Evolutionary conservation across 2,113 vertebrate genomes (phyloP).

Genomic region (Oophaga pumilio): DNA sequence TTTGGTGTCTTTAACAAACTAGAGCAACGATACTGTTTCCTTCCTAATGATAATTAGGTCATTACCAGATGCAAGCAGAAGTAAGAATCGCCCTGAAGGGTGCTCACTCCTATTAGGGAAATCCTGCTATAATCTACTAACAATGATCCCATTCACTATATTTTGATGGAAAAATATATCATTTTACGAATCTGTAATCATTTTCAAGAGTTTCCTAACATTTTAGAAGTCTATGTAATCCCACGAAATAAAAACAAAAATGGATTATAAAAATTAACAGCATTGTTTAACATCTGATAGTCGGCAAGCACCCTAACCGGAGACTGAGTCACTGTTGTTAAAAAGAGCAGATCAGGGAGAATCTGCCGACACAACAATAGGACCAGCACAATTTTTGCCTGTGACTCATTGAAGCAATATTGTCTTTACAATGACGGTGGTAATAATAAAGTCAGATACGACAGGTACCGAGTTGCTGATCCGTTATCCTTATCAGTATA

Average conservation of each 20-base stretch:
- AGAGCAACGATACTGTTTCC: not conserved
- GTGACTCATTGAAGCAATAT: constrained; percentile 40
- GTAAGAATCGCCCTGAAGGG: not conserved
- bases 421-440: constrained; percentile 15
- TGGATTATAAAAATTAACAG: not conserved
- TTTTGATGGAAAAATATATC: not conserved
- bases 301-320: not conserved
- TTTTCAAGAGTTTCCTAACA: not conserved
- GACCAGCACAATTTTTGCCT: not conserved
- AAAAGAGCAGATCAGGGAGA: not conserved
- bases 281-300: constrained; percentile 1
- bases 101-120: not conserved
- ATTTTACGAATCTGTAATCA: not conserved
- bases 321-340: not conserved
- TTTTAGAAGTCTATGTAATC: not conserved
- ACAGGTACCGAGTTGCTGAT: not conserved
- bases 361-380: not conserved
- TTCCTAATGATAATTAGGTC: not conserved
- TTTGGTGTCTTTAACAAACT: too few relatives aligned
- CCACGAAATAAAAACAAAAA: not conserved
- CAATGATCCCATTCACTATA: not conserved
- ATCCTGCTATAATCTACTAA: not conserved
- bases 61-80: not conserved
- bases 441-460: constrained; percentile 26
- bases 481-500: constrained; percentile 25